A percentile compares a stretch with the other conserved stretches of the same genome.
These are phyloP conservation scores for Drosophila cognata DNA, from an alignment of 2,888 invertebrate genomes.

Conservation along the genomic window DNA sequence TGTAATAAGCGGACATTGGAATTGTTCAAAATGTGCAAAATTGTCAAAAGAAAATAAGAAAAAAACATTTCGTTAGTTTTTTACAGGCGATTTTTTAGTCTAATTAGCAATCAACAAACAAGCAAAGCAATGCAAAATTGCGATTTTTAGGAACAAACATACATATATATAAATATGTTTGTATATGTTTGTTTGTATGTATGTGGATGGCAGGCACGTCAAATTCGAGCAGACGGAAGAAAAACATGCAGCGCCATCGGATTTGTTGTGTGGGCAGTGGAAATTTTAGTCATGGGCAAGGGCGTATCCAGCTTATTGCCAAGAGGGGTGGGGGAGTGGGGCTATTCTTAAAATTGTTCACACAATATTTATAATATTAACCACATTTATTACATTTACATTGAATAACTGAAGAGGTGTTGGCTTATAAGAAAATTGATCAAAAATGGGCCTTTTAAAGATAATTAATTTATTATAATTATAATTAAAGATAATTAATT, in stretches of 20 bases:
- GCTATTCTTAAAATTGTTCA: neutral
- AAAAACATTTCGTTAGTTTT: conserved; percentile 26
- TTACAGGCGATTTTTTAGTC: conserved; percentile 38
- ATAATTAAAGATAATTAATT: neutral
- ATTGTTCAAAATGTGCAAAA: conserved; percentile 67
- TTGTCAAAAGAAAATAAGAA: conserved; percentile 31
- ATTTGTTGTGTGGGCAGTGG: conserved; percentile 71
- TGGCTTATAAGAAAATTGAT: neutral
- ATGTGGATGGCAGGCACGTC: conserved; percentile 48
- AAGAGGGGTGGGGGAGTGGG: conserved; percentile 36
- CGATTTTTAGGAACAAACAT: conserved; percentile 1
- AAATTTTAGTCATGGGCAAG: conserved; percentile 61
- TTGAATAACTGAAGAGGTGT: neutral
- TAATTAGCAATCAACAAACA: conserved; percentile 54
- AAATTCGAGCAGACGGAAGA: conserved; percentile 48
- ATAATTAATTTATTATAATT: too few relatives aligned
- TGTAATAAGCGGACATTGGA: conserved; percentile 73
- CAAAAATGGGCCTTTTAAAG: neutral
- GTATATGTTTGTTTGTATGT: conserved; percentile 1
- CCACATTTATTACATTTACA: neutral
- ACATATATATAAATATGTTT: conserved; percentile 1
- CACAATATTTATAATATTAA: conserved; percentile 14
- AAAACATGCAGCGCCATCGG: conserved; percentile 54
- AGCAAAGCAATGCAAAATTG: conserved; percentile 25
- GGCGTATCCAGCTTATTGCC: conserved; percentile 22